Evolutionary conservation across 2,888 invertebrate species (phyloP), one percentile per base, ranked within the genome.

Genomic region (Caenorhabditis drosophilae): DNA sequence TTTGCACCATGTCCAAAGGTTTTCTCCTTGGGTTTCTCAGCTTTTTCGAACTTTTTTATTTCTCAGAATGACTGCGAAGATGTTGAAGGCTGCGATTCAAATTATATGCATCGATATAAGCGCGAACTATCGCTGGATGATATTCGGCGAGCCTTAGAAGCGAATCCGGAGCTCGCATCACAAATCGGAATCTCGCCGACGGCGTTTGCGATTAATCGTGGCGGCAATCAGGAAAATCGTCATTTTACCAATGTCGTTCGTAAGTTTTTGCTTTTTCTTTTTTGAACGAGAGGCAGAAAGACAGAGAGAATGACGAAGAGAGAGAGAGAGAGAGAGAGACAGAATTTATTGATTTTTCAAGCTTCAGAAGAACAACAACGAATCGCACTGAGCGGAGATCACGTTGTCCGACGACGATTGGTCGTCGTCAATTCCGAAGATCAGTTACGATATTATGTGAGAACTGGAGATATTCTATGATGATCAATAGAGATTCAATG

Each of bases 351-450:
- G n/a, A n/a, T n/a, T n/a, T n/a, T n/a, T n/a, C n/a, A n/a, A n/a
- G n/a, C n/a, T 38, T 31, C 63, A 73, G 74, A 63, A 40, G 79
- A 78, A 46, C 79, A 80, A 51, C 79, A 82, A 58, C 70, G 80
- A 16, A 47, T 81, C 20, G 68, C 76, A 15, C 64, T 83, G 9
- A 79, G 76, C 26, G 83, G 83, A 7, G 83, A 83, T 47, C 79
- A 80, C 61, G 68, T 82, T 15, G 81, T 83, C 35, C 73, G 75
- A 41, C 72, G 76, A 50, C 70, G 77, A 38, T 68, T 83, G 23
- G 73, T 83, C 25, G 83, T 83, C 22, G 76, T 84, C 36, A 84
- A 83, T 68, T 73, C 79, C 16, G 80, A 82, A 61, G 82, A 80
- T 34, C 82, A 83, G 49, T 62, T 83, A 31, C 52, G 67, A 42